Evolutionary conservation across 2,797 vertebrate species (phyloP), one percentile per base, ranked within the genome.

Genomic region (Tenualosa ilisha): DNA sequence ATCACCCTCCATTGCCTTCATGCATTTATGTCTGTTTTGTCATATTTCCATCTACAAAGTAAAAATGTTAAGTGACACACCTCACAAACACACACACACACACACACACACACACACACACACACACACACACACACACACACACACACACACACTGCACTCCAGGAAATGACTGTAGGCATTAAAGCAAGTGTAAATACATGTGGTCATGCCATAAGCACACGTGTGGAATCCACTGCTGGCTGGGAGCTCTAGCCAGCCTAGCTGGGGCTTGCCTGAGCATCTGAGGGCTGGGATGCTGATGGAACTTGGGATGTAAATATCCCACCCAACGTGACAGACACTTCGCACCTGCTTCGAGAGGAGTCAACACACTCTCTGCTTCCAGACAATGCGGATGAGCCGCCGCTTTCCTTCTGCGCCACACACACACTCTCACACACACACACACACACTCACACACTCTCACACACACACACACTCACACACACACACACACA

Each of bases 301-400:
- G 87, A 87, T 88, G 83, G 87, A 87, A 82, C 24, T 84, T 83
- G 88, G 88, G 90, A 65, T 93, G 89, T 87, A 88, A 91, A 89
- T 88, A 90, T 88, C 87, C 82, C 83, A 56, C 86, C 85, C 81
- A 83, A 82, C 61, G 82, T 61, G 82, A 83, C 86, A 90, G 87
- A 88, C 87, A 82, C 84, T 81, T 89, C 54, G 68, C 86, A 89
- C 88, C 87, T 89, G 89, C 89, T 91, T 85, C 63, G 61, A 65
- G 81, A 82, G 82, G 82, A 89, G 61, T 82, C 68, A 81, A 89
- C 85, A 92, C 90, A 90, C 90, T 90, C 91, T 93, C 89, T 89
- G 86, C 87, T 91, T 90, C 84, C 91, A 89, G 89, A 89, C 88
- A 86, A 91, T 91, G 88, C 61, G 84, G 92, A 92, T 93, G 92